Base-by-base conservation (phyloP, 37 sponge, comb jelly and placozoan genomes). In the Cliona cf. orientalis region DNA sequence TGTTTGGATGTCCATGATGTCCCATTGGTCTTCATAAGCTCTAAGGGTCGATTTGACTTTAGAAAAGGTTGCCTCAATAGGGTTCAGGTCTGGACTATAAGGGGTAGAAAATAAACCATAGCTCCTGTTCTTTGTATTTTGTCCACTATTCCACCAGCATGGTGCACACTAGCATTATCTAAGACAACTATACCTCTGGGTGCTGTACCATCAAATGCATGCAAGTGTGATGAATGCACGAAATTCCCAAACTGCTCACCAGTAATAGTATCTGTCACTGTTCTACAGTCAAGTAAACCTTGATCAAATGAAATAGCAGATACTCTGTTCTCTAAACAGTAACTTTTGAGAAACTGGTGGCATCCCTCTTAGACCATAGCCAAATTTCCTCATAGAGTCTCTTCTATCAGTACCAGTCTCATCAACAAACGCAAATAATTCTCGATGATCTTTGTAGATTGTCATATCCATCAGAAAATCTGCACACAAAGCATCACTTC, bases 401-500 rank as follows among this genome's bases (percentile, higher is more conserved):
- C n/a, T n/a, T n/a, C n/a, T n/a, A n/a, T n/a, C n/a, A n/a, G n/a
- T n/a, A n/a, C n/a, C n/a, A n/a, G n/a, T n/a, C n/a, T n/a, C n/a
- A n/a, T n/a, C n/a, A n/a, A n/a, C n/a, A n/a, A n/a, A n/a, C n/a
- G n/a, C n/a, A n/a, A 76, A 76, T 7, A 59, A 59, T 3, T 76
- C 63, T 59, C 41, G 64, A 38, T 76, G 62, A 12, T 63, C 61
- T 59, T 22, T 33, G 40, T 23, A 75, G 2, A 75, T 29, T 2
- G 37, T 5, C 78, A 76, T 76, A 62, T 39, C 40, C 11, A 59
- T 32, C 42, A 59, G 7, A 37, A 42, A 76, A 38, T 76, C 29
- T 23, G 63, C 29, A 21, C 78, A n/a, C 22, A 76, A 17, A 1
- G 60, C 7, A 1, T 76, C 63, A 58, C 64, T 76, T 59, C 78